phyloP scores from a whole-genome alignment of 2,797 vertebrate genomes.

The Spheniscus humboldti region DNA sequence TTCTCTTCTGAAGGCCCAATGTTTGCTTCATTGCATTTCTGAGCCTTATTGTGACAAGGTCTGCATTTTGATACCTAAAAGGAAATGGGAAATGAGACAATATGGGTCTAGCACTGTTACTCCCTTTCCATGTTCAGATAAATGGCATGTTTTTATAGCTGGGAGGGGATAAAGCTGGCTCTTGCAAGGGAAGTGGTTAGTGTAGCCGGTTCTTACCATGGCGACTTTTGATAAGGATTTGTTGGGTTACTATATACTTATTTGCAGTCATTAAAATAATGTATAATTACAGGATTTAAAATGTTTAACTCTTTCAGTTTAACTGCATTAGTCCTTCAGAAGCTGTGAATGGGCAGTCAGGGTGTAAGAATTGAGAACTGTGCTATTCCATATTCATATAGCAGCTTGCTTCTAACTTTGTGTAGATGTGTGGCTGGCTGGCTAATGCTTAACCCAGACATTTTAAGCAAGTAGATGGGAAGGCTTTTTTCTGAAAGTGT shows the following conservation, averaged over 20 bases:
- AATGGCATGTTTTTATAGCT: constrained; percentile 48
- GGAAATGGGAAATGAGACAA: constrained; percentile 56
- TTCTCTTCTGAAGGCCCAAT: not conserved
- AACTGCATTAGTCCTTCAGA: not conserved
- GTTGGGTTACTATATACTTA: not conserved
- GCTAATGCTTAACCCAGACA: not conserved
- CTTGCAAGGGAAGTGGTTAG: not conserved
- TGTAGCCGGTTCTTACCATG: not conserved
- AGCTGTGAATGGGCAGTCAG: not conserved
- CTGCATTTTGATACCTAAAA: constrained; percentile 30
- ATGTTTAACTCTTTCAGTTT: not conserved
- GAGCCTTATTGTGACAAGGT: not conserved
- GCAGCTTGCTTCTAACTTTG: not conserved
- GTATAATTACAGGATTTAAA: not conserved
- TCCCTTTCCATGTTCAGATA: constrained; percentile 55
- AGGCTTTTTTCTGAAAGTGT: not conserved
- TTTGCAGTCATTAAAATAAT: not conserved
- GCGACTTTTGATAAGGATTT: constrained; percentile 21
- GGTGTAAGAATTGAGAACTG: not conserved
- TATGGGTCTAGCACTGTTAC: constrained; percentile 2
- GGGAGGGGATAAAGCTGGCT: constrained; percentile 38
- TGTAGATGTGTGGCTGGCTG: not conserved
- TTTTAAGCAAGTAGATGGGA: not conserved
- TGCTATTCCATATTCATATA: not conserved
- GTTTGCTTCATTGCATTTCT: not conserved